Percentiles rank a stretch among this genome's conserved stretches.
These are phyloP conservation scores for Andrena bicolor DNA, from an alignment of 2,888 invertebrate species.

Conservation along the genomic window DNA sequence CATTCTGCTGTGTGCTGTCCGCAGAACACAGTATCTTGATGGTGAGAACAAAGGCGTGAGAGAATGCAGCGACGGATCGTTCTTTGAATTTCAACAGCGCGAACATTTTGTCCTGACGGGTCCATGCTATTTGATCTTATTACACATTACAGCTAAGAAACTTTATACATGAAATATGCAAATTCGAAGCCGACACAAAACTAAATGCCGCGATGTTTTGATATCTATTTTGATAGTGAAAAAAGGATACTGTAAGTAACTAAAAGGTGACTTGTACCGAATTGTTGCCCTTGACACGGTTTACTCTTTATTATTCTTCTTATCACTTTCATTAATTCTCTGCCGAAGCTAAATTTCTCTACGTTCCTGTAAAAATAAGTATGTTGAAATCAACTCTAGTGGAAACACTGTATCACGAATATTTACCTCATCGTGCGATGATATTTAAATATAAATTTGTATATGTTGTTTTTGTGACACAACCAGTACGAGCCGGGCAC, in stretches of 20 bases:
- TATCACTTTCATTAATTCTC: conserved; percentile 82
- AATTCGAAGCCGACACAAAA: neutral
- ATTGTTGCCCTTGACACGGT: conserved; percentile 81
- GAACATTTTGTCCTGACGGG: conserved; percentile 82
- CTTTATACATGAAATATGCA: neutral
- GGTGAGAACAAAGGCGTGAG: conserved; percentile 80
- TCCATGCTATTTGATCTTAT: conserved; percentile 80
- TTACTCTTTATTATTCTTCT: conserved; percentile 80
- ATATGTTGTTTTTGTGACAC: conserved; percentile 81
- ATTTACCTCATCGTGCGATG: conserved; percentile 77
- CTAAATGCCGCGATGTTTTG: conserved; percentile 28
- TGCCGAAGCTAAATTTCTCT: conserved; percentile 75
- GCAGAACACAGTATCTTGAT: conserved; percentile 59
- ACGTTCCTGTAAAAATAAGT: conserved; percentile 71
- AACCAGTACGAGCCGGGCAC: conserved; percentile 84
- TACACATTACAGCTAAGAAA: conserved; percentile 37
- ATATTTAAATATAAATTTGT: conserved; percentile 82
- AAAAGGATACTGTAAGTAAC: conserved; percentile 82
- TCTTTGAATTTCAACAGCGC: conserved; percentile 81
- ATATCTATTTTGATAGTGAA: neutral
- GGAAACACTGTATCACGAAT: neutral
- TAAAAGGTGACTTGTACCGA: conserved; percentile 80
- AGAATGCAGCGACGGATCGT: conserved; percentile 75
- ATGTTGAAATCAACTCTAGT: neutral
- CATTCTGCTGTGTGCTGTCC: neutral